Conservation (phyloP, 2,113 vertebrate species). For the Machaerirhynchus nigripectus region DNA sequence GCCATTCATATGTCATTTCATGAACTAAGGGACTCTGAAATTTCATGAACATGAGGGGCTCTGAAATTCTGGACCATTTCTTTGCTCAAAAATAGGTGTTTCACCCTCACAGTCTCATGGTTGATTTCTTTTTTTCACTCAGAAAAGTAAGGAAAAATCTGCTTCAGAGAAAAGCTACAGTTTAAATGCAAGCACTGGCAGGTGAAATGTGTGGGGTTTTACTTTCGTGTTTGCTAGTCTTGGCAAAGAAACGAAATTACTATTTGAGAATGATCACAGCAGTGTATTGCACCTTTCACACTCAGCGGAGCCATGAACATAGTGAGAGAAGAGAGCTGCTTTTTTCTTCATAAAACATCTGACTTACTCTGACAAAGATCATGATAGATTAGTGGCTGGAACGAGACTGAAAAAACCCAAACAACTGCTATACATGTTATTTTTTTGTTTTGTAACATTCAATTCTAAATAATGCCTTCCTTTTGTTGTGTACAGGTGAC, state of each 20-base stretch:
- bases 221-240: background rate
- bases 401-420: background rate
- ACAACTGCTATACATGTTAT: background rate
- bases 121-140: background rate
- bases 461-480: background rate
- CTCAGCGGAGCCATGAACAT: background rate
- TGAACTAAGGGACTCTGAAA: background rate
- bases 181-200: background rate
- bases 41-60: too few relatives aligned
- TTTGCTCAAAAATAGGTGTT: background rate
- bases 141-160: background rate
- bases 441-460: background rate
- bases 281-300: background rate
- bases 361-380: background rate
- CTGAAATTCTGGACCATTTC: background rate
- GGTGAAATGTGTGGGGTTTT: background rate
- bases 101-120: background rate
- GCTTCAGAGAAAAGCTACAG: background rate
- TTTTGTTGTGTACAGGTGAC: background rate
- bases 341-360: background rate
- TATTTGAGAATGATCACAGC: background rate
- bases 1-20: background rate
- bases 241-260: constrained; percentile 14
- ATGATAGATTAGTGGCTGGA: background rate
- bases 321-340: background rate